Percentiles rank a stretch among this genome's conserved stretches.
Conservation (phyloP, 2,113 vertebrate species). For the Fulica atra region DNA sequence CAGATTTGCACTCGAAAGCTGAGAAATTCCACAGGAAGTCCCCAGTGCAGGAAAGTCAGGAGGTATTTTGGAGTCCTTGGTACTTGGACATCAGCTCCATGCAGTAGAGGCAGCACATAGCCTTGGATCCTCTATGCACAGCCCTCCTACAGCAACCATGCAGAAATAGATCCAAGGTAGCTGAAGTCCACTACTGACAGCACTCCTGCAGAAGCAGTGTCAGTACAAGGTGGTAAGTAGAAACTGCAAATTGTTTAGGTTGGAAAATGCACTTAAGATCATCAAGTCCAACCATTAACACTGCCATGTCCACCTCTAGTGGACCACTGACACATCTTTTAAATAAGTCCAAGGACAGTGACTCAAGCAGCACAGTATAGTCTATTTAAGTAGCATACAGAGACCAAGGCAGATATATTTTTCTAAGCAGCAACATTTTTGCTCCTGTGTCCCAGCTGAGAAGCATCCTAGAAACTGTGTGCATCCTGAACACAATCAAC, state of each 20-base stretch:
- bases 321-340: neutral
- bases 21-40: neutral
- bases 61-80: neutral
- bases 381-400: neutral
- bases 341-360: neutral
- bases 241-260: neutral
- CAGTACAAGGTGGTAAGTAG: neutral
- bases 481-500: neutral
- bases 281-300: neutral
- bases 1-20: neutral
- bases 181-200: neutral
- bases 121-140: neutral
- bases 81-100: neutral
- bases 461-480: neutral
- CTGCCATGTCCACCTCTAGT: neutral
- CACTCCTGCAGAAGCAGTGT: neutral
- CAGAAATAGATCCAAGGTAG: neutral
- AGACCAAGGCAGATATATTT: neutral
- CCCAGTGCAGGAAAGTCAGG: fast-evolving
- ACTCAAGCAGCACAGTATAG: neutral
- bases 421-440: neutral
- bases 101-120: neutral
- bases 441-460: neutral
- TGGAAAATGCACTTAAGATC: neutral
- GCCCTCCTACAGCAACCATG: neutral